Percentiles rank a stretch among this genome's conserved stretches.
phyloP scores from a whole-genome alignment of 2,113 vertebrate genomes.

The Progne subis region DNA sequence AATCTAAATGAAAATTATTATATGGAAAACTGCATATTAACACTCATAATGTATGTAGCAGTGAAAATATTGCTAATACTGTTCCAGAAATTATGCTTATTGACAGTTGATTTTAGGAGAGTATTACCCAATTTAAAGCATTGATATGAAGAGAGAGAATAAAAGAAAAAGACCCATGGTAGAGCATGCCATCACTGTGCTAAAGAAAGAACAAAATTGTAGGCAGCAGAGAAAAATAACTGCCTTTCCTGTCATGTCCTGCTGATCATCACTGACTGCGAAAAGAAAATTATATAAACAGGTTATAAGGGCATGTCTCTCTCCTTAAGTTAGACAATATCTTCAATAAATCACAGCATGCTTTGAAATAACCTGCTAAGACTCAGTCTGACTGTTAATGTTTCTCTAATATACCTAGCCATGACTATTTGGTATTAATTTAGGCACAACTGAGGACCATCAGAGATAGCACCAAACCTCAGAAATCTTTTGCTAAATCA shows the following conservation, averaged over 20 bases:
- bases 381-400: neutral
- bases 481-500: neutral
- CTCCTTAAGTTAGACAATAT: neutral
- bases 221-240: neutral
- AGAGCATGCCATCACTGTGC: neutral
- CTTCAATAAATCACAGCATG: constrained; percentile 7
- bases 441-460: neutral
- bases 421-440: neutral
- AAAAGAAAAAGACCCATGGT: neutral
- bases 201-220: neutral
- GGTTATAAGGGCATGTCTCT: neutral
- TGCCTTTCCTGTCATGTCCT: neutral
- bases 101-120: neutral
- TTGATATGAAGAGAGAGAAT: neutral
- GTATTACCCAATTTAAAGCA: neutral
- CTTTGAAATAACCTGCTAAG: neutral
- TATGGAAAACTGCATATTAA: neutral
- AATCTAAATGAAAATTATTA: neutral
- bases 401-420: neutral
- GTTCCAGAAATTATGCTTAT: neutral
- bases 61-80: neutral
- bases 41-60: neutral
- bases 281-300: neutral
- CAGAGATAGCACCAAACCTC: neutral
- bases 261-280: neutral